Conservation (phyloP, 2,888 invertebrate genomes). For the Melipona bicolor region DNA sequence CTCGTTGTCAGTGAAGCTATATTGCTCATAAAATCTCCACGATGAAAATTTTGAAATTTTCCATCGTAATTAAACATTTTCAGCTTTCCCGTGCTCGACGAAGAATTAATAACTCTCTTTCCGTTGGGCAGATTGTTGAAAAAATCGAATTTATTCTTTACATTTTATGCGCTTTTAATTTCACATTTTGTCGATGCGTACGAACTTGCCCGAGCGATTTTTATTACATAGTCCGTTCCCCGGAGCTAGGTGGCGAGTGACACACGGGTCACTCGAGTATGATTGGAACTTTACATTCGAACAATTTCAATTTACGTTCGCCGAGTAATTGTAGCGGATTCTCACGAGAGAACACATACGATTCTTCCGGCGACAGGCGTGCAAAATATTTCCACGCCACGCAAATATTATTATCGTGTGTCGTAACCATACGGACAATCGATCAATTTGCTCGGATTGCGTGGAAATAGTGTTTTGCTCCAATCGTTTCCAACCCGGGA, state of each 20-base stretch:
- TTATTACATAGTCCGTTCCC: neutral
- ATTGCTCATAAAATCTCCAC: neutral
- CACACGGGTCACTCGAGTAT: neutral
- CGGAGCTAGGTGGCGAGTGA: neutral
- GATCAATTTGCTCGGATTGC: conserved; percentile 55
- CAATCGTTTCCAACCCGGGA: conserved; percentile 28
- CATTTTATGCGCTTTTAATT: neutral
- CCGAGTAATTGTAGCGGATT: conserved; percentile 1
- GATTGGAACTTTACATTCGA: neutral
- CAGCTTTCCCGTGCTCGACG: neutral
- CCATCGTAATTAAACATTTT: neutral
- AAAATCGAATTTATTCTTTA: neutral
- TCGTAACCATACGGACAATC: conserved; percentile 34
- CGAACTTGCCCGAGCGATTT: neutral
- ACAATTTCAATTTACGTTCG: conserved; percentile 13
- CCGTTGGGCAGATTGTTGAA: too few relatives aligned
- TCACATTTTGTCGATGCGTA: neutral
- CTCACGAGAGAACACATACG: neutral
- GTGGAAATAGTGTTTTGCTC: conserved; percentile 51
- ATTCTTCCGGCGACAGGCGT: neutral
- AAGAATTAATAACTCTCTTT: conserved; percentile 1
- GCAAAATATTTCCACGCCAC: conserved; percentile 28
- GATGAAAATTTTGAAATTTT: neutral
- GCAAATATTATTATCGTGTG: conserved; percentile 24
- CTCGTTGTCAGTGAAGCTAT: too few relatives aligned